Base-by-base conservation (phyloP, 2,113 vertebrate genomes). In the Pygoscelis adeliae region DNA sequence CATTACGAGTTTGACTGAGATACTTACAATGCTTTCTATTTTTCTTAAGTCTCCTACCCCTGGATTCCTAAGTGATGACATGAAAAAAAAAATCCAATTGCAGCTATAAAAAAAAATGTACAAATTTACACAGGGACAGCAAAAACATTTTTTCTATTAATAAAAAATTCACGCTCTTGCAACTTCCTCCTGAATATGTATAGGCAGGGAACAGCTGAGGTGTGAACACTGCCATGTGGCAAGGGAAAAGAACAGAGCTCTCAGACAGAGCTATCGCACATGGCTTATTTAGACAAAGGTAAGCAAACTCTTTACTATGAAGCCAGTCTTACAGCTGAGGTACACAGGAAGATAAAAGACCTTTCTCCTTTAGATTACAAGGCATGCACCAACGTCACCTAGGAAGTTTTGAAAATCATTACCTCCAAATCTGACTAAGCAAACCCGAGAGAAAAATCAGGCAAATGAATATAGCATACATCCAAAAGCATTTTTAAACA, bases 151-250 rank as follows among this genome's bases (percentile, higher is more conserved):
- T 78, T 85, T 63, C 30, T 55, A 70, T 87, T 89, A 87, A 87
- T 61, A 88, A 96, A 94, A 80, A 55, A 52, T n/a, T 50, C 44
- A 74, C 0, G 0, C 7, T 88, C 47, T 83, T 88, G 55, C 18
- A 86, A 22, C 32, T 93, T 96, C 65, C 80, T 92, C 72, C 55
- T 94, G 92, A 94, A 96, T 97, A 94, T 90, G 71, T 17, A 93
- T 79, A 74, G 86, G 42, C 67, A 82, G 79, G 30, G 77, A 96
- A 92, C 89, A 94, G 97, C 83, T 94, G 95, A 95, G 69, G 95
- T 97, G 94, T 76, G 95, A 97, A 96, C 59, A 56, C 17, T 94
- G 80, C 76, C 96, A 95, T 93, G 94, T 87, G 96, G 90, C 69
- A 67, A 84, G 69, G 86, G 80, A 92, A 89, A 77, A 79, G 77